Evolutionary conservation across 2,888 invertebrate genomes (phyloP).

Genomic region (Poecilus cupreus): DNA sequence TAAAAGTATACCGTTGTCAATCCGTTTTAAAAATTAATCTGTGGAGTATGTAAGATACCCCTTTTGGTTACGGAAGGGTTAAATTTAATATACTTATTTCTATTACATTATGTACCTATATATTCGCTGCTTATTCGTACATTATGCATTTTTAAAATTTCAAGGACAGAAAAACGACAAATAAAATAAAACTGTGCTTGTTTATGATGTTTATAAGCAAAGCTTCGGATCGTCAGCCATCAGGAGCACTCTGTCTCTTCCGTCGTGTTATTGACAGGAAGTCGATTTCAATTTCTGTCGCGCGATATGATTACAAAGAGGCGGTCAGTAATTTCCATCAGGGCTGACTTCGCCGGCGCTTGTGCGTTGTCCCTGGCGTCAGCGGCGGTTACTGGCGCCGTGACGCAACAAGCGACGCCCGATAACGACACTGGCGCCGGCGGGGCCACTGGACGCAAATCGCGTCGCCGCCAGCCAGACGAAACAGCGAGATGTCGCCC

Average conservation of each 20-base stretch:
- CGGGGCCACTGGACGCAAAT: neutral
- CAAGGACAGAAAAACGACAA: neutral
- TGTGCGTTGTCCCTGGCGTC: neutral
- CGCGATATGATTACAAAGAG: constrained; percentile 30
- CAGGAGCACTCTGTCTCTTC: neutral
- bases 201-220: neutral
- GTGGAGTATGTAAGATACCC: too few relatives aligned
- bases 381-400: constrained; percentile 14
- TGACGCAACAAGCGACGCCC: constrained; percentile 52
- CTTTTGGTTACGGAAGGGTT: too few relatives aligned
- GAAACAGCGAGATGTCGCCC: neutral
- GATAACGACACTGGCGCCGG: constrained; percentile 40
- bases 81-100: too few relatives aligned
- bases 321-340: constrained; percentile 49
- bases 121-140: too few relatives aligned
- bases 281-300: constrained; percentile 39
- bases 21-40: too few relatives aligned
- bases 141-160: too few relatives aligned
- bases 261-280: constrained; percentile 31
- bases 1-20: too few relatives aligned
- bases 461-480: neutral
- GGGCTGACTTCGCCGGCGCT: neutral
- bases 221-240: neutral
- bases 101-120: too few relatives aligned
- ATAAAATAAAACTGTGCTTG: neutral